These are phyloP conservation scores for Drosophila truncata DNA, from an alignment of 1,140 invertebrate species.

Conservation along the genomic window DNA sequence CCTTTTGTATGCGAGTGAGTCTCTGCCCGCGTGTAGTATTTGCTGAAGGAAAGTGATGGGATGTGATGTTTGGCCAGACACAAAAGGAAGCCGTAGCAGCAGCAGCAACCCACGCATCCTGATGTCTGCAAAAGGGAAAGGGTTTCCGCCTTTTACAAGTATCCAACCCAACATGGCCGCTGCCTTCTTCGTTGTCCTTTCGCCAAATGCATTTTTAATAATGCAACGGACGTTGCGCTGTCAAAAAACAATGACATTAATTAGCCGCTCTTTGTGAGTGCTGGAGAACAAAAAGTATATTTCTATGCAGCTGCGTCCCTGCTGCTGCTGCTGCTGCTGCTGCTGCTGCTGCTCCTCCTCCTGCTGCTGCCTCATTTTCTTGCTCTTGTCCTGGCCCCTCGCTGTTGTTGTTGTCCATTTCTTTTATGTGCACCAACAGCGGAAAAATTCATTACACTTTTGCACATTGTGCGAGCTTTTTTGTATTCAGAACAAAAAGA, in stretches of 20 bases:
- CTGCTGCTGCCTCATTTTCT: constrained; percentile 11
- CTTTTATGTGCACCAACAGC: constrained; percentile 74
- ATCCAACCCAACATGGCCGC: background rate
- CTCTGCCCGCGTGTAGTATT: constrained; percentile 51
- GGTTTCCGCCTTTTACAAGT: constrained; percentile 30
- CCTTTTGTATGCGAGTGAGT: constrained; percentile 55
- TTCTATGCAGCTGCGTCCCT: constrained; percentile 59
- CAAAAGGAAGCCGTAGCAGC: constrained; percentile 9
- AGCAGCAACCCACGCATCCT: constrained; percentile 12
- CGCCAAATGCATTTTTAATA: constrained; percentile 75
- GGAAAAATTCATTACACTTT: constrained; percentile 82
- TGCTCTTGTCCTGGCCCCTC: constrained; percentile 29
- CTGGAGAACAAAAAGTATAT: constrained; percentile 65
- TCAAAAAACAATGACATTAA: constrained; percentile 81
- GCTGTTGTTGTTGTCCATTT: constrained; percentile 70
- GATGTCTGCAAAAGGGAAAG: constrained; percentile 14
- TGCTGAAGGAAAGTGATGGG: constrained; percentile 70
- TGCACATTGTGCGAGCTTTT: constrained; percentile 67
- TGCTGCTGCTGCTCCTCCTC: constrained; percentile 1
- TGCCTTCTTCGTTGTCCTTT: background rate
- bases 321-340: constrained; percentile 13
- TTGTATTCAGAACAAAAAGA: constrained; percentile 72
- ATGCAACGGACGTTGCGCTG: constrained; percentile 65
- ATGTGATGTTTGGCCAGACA: constrained; percentile 47
- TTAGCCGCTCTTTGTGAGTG: constrained; percentile 73